Evolutionary conservation across 2,113 vertebrate genomes (phyloP).

Genomic region (Sardina pilchardus): DNA sequence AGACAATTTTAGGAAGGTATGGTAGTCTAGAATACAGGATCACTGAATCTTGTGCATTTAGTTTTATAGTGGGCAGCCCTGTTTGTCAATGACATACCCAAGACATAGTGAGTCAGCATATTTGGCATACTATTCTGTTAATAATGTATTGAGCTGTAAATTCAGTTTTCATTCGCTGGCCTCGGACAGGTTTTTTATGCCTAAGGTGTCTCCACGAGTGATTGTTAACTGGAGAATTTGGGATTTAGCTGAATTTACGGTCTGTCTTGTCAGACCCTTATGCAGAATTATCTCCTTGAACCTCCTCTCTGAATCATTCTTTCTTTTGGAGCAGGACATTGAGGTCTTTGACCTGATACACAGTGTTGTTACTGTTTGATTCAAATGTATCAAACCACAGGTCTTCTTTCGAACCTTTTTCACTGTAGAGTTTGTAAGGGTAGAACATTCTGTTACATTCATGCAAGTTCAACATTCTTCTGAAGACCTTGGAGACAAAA

Average conservation of each 20-base stretch:
- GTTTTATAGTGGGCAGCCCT: not conserved
- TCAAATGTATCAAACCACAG: conserved; percentile 16
- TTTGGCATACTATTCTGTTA: conserved; percentile 28
- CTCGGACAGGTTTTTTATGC: conserved; percentile 37
- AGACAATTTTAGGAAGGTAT: too few relatives aligned
- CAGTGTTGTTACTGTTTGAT: not conserved
- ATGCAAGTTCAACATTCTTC: not conserved
- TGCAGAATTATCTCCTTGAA: conserved; percentile 36
- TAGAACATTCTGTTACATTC: not conserved
- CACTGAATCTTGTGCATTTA: not conserved
- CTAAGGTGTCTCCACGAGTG: conserved; percentile 31
- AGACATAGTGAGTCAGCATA: conserved; percentile 39
- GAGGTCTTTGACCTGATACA: not conserved
- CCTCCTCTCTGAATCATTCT: conserved; percentile 26
- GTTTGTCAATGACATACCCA: not conserved
- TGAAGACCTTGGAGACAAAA: not conserved
- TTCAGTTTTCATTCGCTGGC: conserved; percentile 34
- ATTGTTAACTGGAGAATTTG: conserved; percentile 23
- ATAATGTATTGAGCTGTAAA: conserved; percentile 33
- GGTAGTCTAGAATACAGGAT: not conserved
- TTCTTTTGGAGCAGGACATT: conserved; percentile 15
- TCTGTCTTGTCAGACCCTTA: conserved; percentile 41
- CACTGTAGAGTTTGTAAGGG: not conserved
- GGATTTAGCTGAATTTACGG: conserved; percentile 38
- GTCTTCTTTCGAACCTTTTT: not conserved